Base-by-base conservation (phyloP, 37 sponge, comb jelly and placozoan species). In the Cladorhizidae sp. region DNA sequence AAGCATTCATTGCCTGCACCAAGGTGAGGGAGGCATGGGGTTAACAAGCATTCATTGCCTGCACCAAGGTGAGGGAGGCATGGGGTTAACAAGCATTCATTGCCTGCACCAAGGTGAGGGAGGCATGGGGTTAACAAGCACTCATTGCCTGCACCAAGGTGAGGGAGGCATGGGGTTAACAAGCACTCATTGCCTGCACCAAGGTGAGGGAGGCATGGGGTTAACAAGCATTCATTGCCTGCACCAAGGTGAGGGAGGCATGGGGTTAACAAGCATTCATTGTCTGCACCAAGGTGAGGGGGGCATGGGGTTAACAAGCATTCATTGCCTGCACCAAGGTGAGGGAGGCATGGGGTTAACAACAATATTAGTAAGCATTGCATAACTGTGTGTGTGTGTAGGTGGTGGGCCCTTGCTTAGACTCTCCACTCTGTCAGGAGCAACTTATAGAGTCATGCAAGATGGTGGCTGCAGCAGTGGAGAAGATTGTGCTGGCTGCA, bases 111-210 rank as follows among this genome's bases (percentile, higher is more conserved):
- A n/a, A n/a, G n/a, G n/a, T n/a, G n/a, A n/a, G n/a, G n/a, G n/a
- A n/a, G n/a, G 98, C 98, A 12, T 67, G 90, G 31, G 93, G 91
- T 49, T 94, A 91, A 22, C 86, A 90, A 29, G 87, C 87, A 39
- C 90, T 95, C 61, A 90, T 95, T 40, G 81, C 96, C 3, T 95
- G 96, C 70, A 95, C 95, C 49, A 91, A 95, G 77, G 92, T 76
- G 37, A 5, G 59, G 6, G 3, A 67, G 61, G 15, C 3, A 59
- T 59, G 28, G 7, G 5, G 61, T 17, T 17, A 59, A 59, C 12
- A 26, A 26, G n/a, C n/a, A n/a, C n/a, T n/a, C n/a, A n/a, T n/a
- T n/a, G n/a, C n/a, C n/a, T n/a, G n/a, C n/a, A n/a, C n/a, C n/a
- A n/a, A n/a, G n/a, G n/a, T n/a, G n/a, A n/a, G n/a, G n/a, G n/a